Evolutionary conservation across 2,113 vertebrate species (phyloP), one percentile per base, ranked within the genome.

Genomic region (Myotis davidii): DNA sequence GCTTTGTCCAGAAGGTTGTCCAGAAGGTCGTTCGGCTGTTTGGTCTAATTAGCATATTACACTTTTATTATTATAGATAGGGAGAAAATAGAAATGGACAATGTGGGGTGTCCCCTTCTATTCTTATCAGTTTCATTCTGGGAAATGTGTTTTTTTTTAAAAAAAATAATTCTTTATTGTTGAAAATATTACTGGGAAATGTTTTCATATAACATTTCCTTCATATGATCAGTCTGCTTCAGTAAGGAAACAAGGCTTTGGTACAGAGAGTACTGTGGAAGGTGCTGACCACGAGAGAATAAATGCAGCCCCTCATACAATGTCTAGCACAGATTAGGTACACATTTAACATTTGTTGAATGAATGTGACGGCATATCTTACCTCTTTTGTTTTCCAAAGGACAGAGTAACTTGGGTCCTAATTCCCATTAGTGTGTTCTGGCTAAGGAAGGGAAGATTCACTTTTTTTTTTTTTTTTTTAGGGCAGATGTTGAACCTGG

Each of bases 191-290:
- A 61, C 12, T 90, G 76, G 50, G 34, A 84, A 77, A 87, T 76
- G 37, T 52, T 87, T 91, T 90, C n/a, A 73, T 65, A 42, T 42
- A 85, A n/a, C 29, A 84, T 69, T 97, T 88, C 67, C 89, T 96
- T 52, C 56, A 67, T 37, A 74, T 23, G 65, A 27, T 45, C 11
- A 6, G 18, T 21, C 48, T 14, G 79, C 32, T 69, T 27, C 3
- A 21, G 20, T 67, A 84, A 92, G 45, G 88, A 94, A 65, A 77
- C 21, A 74, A 86, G 65, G 69, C 32, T 27, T 27, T 18, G 6
- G 37, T 64, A 16, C 20, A 70, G 37, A n/a, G 56, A 42, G 12
- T 16, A 9, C 34, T 17, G 32, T 61, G 82, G 79, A 56, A 64
- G 48, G 25, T 78, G 48, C 39, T 88, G 67, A 87, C 32, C 9